A percentile compares a stretch with the other conserved stretches of the same genome.
These are phyloP conservation scores for Brachylomia viminalis DNA, from an alignment of 2,888 invertebrate genomes.

Conservation along the genomic window DNA sequence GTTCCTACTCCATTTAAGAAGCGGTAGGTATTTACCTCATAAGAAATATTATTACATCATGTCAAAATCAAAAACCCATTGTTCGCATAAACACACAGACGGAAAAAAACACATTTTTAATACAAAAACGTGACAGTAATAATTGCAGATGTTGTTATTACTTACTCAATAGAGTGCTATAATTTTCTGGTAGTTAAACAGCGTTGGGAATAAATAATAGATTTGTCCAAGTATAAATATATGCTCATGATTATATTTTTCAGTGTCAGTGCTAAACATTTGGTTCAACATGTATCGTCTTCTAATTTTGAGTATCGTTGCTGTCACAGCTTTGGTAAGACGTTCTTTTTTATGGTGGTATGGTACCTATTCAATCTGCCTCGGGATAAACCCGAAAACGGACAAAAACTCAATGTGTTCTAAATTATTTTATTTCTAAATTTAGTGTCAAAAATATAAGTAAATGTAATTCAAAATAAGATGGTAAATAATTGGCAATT, in stretches of 20 bases:
- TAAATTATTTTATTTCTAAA: background rate
- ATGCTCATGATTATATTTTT: conserved; percentile 9
- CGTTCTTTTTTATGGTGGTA: background rate
- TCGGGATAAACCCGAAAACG: background rate
- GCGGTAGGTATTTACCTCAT: no score
- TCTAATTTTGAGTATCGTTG: conserved; percentile 38
- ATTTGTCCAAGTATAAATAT: conserved; percentile 39
- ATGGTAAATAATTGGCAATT: background rate
- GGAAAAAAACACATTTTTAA: conserved; percentile 1
- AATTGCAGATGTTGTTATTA: conserved; percentile 10
- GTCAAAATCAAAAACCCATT: background rate
- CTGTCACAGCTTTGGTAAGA: conserved; percentile 46
- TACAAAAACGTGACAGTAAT: conserved; percentile 30
- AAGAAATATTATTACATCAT: no score
- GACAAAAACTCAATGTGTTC: background rate
- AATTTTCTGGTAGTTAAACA: conserved; percentile 70
- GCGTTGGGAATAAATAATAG: conserved; percentile 24
- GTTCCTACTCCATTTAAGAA: background rate
- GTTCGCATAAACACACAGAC: conserved; percentile 10
- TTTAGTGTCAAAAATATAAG: background rate
- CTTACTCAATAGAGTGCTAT: conserved; percentile 35
- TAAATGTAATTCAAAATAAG: background rate
- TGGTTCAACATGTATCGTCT: conserved; percentile 59
- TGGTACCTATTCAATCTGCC: no score
- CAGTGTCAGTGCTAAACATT: conserved; percentile 32